Percentiles rank a stretch among this genome's conserved stretches.
Evolutionary conservation across 2,113 vertebrate genomes (phyloP).

Genomic region (Coryphaenoides rupestris): DNA sequence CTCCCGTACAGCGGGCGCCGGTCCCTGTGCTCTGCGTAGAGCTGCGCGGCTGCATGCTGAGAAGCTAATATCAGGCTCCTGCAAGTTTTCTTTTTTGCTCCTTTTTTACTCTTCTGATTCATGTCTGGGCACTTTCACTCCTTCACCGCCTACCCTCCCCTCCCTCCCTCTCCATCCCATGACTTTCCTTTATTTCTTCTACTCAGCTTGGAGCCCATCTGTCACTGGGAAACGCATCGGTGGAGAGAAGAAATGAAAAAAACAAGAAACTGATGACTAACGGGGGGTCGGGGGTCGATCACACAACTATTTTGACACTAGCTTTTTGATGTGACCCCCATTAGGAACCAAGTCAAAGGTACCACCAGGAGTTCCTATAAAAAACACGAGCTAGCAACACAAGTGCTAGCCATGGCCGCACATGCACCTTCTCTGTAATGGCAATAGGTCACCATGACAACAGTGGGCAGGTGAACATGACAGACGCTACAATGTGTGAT

Average conservation of each 20-base stretch:
- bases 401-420: not conserved
- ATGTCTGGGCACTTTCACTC: slow-evolving; percentile 42
- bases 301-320: too few species aligned
- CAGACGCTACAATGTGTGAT: not conserved
- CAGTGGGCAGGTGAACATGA: not conserved
- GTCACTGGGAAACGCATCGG: slow-evolving; percentile 40
- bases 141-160: not conserved
- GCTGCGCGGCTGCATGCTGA: slow-evolving; percentile 16
- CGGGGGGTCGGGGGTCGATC: too few species aligned
- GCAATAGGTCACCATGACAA: not conserved
- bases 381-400: not conserved
- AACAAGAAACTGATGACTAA: too few species aligned
- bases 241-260: slow-evolving; percentile 35
- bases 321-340: too few species aligned
- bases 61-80: slow-evolving; percentile 9
- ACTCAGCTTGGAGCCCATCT: slow-evolving; percentile 41
- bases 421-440: not conserved
- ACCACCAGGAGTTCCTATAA: too few species aligned
- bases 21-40: slow-evolving; percentile 38
- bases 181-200: slow-evolving; percentile 39
- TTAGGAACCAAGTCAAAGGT: too few species aligned
- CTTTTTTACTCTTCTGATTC: slow-evolving; percentile 19
- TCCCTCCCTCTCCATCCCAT: slow-evolving; percentile 26
- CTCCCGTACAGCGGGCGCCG: slow-evolving; percentile 11
- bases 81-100: slow-evolving; percentile 28